phyloP scores from a whole-genome alignment of 2,888 invertebrate species.

The Eurois occulta region DNA sequence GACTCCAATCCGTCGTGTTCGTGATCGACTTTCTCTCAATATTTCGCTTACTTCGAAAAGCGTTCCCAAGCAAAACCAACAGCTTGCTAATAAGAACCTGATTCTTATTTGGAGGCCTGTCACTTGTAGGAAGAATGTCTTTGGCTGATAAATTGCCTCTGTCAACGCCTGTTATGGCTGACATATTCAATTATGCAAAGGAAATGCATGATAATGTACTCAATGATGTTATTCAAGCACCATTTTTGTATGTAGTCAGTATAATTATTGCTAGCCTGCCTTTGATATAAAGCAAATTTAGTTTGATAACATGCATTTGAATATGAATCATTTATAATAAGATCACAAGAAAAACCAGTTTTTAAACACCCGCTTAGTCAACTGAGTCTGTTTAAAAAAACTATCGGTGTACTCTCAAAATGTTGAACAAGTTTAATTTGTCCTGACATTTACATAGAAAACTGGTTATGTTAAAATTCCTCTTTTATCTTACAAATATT shows the following conservation, averaged over 20 bases:
- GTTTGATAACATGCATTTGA: not conserved
- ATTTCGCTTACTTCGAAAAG: constrained; percentile 35
- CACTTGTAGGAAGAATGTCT: constrained; percentile 66
- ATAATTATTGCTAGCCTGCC: constrained; percentile 5
- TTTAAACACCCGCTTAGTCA: not conserved
- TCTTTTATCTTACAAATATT: constrained; percentile 16
- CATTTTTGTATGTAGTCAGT: constrained; percentile 27
- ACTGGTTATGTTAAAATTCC: constrained; percentile 33
- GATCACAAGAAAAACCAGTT: not conserved
- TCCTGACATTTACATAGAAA: constrained; percentile 12
- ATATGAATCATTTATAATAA: not conserved
- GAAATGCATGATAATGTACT: constrained; percentile 52
- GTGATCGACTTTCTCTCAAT: constrained; percentile 56
- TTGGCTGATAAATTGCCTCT: constrained; percentile 58
- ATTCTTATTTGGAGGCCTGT: constrained; percentile 66
- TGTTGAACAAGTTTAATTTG: not conserved
- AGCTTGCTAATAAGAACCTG: constrained; percentile 58
- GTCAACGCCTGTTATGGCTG: constrained; percentile 58
- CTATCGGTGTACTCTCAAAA: not conserved
- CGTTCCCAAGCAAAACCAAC: constrained; percentile 68
- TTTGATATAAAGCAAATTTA: not conserved
- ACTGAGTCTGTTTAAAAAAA: not conserved
- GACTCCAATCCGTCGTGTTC: constrained; percentile 64
- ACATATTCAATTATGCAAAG: constrained; percentile 54
- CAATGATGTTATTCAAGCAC: constrained; percentile 50